Evolutionary conservation across 2,113 vertebrate genomes (phyloP).

Genomic region (Formicarius rufipectus): DNA sequence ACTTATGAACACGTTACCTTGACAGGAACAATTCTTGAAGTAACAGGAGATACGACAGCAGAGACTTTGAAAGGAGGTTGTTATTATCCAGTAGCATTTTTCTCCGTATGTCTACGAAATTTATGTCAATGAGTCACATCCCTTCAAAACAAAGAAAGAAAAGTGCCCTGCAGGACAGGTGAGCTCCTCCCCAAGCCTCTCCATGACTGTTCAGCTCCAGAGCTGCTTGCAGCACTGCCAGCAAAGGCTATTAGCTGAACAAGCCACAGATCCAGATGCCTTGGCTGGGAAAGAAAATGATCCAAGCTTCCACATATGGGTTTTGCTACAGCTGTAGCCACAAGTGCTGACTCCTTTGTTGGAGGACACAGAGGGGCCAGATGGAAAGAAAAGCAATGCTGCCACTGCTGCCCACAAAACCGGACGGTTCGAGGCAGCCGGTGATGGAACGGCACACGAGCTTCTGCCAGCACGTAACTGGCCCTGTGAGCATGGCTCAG

Average conservation of each 20-base stretch:
- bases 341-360: constrained; percentile 45
- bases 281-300: constrained; percentile 41
- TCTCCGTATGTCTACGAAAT: background rate
- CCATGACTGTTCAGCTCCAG: background rate
- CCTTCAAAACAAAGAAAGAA: constrained; percentile 4
- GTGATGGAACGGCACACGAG: background rate
- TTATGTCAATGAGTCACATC: constrained; percentile 13
- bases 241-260: constrained; percentile 44
- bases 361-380: constrained; percentile 37
- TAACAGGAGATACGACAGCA: background rate
- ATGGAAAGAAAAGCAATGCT: constrained; percentile 7
- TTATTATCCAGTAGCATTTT: constrained; percentile 22
- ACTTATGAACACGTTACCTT: constrained; percentile 44
- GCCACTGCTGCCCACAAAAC: background rate
- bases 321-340: constrained; percentile 21
- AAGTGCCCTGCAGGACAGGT: constrained; percentile 50
- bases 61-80: background rate
- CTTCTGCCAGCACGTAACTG: background rate
- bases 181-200: constrained; percentile 22
- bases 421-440: background rate
- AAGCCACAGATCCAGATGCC: constrained; percentile 54
- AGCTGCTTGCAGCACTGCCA: constrained; percentile 41
- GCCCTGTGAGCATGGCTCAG: rapidly evolving
- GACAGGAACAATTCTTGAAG: constrained; percentile 22
- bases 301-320: constrained; percentile 35